These are phyloP conservation scores for Panthera leo DNA, from an alignment of 2,113 vertebrate species.

Conservation along the genomic window DNA sequence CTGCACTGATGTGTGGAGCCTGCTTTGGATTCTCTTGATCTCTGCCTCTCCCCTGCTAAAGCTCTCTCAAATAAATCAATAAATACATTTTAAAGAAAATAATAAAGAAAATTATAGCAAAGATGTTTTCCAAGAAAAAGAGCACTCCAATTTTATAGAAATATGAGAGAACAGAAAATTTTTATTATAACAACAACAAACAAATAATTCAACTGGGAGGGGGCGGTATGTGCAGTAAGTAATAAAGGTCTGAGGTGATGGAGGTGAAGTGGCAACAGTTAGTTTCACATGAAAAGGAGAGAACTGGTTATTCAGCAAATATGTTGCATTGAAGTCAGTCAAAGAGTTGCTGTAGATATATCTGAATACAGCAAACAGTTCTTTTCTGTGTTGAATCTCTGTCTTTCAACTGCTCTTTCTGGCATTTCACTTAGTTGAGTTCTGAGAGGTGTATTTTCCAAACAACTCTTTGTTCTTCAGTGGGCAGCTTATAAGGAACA, in stretches of 20 bases:
- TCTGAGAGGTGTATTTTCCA: neutral
- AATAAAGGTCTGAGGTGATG: neutral
- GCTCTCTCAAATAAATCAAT: too few relatives aligned
- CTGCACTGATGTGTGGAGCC: too few relatives aligned
- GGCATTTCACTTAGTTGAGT: neutral
- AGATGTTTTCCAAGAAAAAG: neutral
- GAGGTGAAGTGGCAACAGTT: accelerated
- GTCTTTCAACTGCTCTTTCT: neutral
- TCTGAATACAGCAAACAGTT: neutral
- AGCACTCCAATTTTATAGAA: neutral
- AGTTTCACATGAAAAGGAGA: neutral
- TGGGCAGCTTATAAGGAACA: neutral
- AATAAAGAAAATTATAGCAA: too few relatives aligned
- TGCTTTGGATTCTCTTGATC: too few relatives aligned
- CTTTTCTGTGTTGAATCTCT: neutral
- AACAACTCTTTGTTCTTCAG: neutral
- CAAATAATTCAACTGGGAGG: neutral
- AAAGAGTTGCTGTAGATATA: neutral
- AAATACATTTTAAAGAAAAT: too few relatives aligned
- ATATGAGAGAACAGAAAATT: neutral
- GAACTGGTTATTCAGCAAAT: neutral
- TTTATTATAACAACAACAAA: neutral
- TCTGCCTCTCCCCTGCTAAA: too few relatives aligned
- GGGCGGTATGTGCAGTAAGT: neutral
- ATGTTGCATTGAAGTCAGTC: neutral